These are phyloP conservation scores for Darevskia nairensis DNA, from an alignment of 2,797 vertebrate genomes.

Conservation along the genomic window DNA sequence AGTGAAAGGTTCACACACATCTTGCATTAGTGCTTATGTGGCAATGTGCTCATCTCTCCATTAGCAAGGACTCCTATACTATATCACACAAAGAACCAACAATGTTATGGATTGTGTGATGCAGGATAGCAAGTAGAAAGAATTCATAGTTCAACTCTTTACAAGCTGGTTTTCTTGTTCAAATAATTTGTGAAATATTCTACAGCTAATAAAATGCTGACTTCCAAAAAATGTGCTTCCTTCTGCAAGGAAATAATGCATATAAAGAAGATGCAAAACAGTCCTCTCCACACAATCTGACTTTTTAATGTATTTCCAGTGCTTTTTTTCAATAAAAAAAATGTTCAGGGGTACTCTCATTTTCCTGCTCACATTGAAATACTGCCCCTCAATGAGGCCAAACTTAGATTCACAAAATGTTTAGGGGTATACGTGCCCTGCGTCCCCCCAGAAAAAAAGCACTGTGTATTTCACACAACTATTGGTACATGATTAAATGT, in stretches of 20 bases:
- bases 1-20: background rate
- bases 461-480: background rate
- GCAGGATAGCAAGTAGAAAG: rapidly evolving
- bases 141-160: background rate
- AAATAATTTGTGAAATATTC: background rate
- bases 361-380: too few relatives aligned
- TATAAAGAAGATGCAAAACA: conserved; percentile 33
- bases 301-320: background rate
- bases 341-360: too few relatives aligned
- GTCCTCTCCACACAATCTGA: background rate
- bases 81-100: background rate
- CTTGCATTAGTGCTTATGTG: background rate
- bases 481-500: conserved; percentile 7
- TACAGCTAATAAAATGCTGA: conserved; percentile 13
- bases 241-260: background rate
- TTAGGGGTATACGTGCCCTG: too few relatives aligned
- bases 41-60: background rate
- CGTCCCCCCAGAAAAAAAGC: too few relatives aligned
- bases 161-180: background rate
- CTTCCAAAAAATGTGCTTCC: background rate
- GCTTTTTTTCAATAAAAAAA: too few relatives aligned
- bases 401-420: too few relatives aligned
- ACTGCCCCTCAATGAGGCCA: too few relatives aligned
- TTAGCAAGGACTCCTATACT: background rate
- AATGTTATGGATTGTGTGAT: background rate